Base-by-base conservation (phyloP, 1,140 invertebrate species). In the Argopecten irradians region DNA sequence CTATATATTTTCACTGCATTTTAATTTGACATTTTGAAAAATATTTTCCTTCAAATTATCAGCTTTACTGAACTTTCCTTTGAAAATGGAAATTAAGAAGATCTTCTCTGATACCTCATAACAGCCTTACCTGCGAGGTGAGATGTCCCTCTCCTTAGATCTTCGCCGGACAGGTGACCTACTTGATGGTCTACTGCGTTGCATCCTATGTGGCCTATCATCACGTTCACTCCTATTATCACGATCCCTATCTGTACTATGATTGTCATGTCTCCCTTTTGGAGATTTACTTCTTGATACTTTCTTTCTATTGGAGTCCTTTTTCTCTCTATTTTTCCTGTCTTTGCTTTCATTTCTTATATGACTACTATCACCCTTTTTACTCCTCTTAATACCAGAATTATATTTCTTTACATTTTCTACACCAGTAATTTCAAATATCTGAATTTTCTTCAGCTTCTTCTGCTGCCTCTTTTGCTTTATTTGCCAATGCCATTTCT, bases 381-480 rank as follows among this genome's bases (percentile, higher is more conserved):
- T 89, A 88, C 83, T 85, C 22, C 43, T 41, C 2, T 3, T 82
- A 19, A 28, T 82, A 82, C 86, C 35, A 82, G 35, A 86, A 86
- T 22, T 36, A 35, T 28, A 86, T 36, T 46, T 46, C 9, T 46
- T 85, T 41, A 71, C 55, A 39, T 86, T 34, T 34, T 55, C 83
- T 34, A 87, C 82, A 34, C 84, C 41, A n/a, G 84, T 84, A 34
- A 82, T 87, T 39, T 85, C 86, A 43, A n/a, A 83, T 84, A 43
- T 89, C 89, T 41, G 86, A 87, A 55, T 41, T 94, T 89, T 91
- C 93, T 92, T 83, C 95, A 92, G 71, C 95, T 94, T 88, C 96
- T 94, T 89, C 94, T 94, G n/a, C n/a, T n/a, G 34, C 96, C 95
- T 90, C 95, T 94, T 34, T 92, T 55, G 87, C 71, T 87, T 92